Percentiles rank a stretch among this genome's conserved stretches.
Conservation (phyloP, 2,113 vertebrate genomes). For the Eolophus roseicapilla region DNA sequence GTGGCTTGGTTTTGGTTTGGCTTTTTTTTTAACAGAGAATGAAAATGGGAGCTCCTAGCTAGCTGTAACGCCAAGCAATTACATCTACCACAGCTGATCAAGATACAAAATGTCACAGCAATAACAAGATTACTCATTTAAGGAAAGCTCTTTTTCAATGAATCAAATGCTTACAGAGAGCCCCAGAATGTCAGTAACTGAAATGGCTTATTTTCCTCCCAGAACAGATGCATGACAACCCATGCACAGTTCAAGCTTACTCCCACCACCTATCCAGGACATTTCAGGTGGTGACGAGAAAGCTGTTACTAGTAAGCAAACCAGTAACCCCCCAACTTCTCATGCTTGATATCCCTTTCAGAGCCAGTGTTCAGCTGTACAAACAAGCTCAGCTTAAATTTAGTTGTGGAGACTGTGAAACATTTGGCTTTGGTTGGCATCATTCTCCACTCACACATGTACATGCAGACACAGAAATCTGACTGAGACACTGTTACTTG, state of each 20-base stretch:
- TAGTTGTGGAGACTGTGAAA: background rate
- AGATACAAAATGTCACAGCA: background rate
- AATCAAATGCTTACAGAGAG: background rate
- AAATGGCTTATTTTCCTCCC: background rate
- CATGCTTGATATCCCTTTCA: background rate
- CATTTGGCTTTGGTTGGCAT: background rate
- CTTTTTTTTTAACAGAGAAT: background rate
- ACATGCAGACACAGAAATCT: background rate
- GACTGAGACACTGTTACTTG: background rate
- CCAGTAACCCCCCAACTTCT: background rate
- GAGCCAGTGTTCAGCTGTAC: constrained; percentile 23
- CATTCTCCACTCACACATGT: background rate
- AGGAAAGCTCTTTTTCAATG: background rate
- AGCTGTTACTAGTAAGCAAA: background rate
- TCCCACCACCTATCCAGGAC: background rate
- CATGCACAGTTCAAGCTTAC: background rate
- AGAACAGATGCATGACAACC: background rate
- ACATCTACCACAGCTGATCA: background rate
- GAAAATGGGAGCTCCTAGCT: background rate
- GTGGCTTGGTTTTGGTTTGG: fast-evolving
- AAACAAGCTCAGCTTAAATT: constrained; percentile 50
- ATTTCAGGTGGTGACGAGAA: background rate
- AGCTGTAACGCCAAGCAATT: background rate
- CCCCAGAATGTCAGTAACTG: background rate
- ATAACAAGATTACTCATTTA: background rate